Evolutionary conservation across 1,140 invertebrate genomes (phyloP).

Genomic region (Drosophila kurseongensis): DNA sequence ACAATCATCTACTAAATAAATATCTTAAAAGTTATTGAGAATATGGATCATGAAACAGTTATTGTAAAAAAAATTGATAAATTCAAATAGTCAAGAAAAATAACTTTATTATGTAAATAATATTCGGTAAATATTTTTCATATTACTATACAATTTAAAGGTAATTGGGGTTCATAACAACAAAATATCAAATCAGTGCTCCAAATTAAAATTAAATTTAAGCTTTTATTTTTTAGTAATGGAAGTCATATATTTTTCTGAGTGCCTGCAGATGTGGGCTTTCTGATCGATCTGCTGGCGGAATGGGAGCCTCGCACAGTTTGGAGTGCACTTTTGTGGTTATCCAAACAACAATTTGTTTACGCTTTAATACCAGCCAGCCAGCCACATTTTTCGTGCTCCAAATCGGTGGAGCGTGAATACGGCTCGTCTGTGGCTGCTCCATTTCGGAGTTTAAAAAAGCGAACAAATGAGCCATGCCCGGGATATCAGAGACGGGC

Average conservation of each 20-base stretch:
- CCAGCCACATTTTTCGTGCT: slow-evolving; percentile 62
- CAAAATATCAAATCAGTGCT: too few relatives aligned
- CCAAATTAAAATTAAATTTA: not conserved
- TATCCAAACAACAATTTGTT: slow-evolving; percentile 43
- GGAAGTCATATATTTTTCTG: slow-evolving; percentile 6
- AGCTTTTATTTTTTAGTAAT: not conserved
- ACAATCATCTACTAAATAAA: not conserved
- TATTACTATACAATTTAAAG: too few relatives aligned
- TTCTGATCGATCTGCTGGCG: slow-evolving; percentile 26
- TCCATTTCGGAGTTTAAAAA: slow-evolving; percentile 53
- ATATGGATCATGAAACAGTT: too few relatives aligned
- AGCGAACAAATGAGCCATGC: slow-evolving; percentile 70
- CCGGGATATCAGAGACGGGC: slow-evolving; percentile 3
- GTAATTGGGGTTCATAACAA: too few relatives aligned
- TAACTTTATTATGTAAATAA: too few relatives aligned
- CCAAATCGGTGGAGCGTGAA: slow-evolving; percentile 68
- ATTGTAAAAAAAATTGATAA: too few relatives aligned
- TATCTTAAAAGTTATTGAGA: too few relatives aligned
- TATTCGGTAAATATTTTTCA: too few relatives aligned
- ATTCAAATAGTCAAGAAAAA: too few relatives aligned
- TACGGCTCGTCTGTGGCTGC: slow-evolving; percentile 34
- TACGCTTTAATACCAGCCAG: slow-evolving; percentile 57
- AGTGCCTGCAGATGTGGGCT: slow-evolving; percentile 16
- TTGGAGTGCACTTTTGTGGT: slow-evolving; percentile 69
- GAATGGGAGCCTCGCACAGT: slow-evolving; percentile 21